A percentile compares a stretch with the other conserved stretches of the same genome.
phyloP scores from a whole-genome alignment of 2,888 invertebrate genomes.

The Microctonus brassicae region DNA sequence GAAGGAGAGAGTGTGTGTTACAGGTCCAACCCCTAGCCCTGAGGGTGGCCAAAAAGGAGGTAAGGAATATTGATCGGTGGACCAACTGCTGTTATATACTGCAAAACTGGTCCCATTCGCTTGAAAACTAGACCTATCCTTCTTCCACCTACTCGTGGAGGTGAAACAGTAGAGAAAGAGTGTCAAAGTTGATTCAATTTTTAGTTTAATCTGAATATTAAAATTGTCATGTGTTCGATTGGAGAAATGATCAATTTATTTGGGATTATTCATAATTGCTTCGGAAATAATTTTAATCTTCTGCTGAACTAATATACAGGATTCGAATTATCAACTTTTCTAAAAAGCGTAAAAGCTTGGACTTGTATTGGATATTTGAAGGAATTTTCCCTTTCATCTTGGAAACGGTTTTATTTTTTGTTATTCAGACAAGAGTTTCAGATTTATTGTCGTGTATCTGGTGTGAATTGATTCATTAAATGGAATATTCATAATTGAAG shows the following conservation, averaged over 20 bases:
- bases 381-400: constrained; percentile 3
- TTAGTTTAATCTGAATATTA: neutral
- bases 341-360: neutral
- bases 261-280: neutral
- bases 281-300: neutral
- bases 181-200: neutral
- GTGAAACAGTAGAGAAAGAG: neutral
- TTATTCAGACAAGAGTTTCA: too few relatives aligned
- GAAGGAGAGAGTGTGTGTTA: constrained; percentile 39
- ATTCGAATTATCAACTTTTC: neutral
- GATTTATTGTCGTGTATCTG: neutral
- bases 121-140: constrained; percentile 48
- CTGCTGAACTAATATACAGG: neutral
- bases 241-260: neutral
- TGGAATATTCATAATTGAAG: too few relatives aligned
- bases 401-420: too few relatives aligned
- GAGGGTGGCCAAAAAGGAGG: constrained; percentile 67
- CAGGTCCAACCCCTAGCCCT: constrained; percentile 58
- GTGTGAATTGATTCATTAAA: too few relatives aligned
- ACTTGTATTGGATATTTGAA: neutral
- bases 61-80: constrained; percentile 70
- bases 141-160: constrained; percentile 51
- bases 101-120: constrained; percentile 38
- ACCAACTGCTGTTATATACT: constrained; percentile 46
- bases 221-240: neutral